phyloP scores from a whole-genome alignment of 2,113 vertebrate genomes.

The Pomatostomus ruficeps region DNA sequence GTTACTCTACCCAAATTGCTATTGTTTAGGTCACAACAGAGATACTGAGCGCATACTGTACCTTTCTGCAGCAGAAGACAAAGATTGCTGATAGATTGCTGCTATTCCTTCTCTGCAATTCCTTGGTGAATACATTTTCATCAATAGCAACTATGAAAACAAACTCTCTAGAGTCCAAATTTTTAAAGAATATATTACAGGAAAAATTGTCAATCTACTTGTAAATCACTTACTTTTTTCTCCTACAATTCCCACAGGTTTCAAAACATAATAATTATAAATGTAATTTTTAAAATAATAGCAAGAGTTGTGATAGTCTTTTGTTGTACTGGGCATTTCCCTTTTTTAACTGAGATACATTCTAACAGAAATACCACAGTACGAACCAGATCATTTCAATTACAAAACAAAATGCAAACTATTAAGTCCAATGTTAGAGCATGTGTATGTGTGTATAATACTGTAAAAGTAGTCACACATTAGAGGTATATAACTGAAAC shows the following conservation, averaged over 20 bases:
- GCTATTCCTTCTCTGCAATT: constrained; percentile 10
- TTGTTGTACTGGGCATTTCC: constrained; percentile 30
- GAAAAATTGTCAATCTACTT: background rate
- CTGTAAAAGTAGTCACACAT: constrained; percentile 57
- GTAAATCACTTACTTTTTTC: background rate
- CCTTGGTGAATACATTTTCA: background rate
- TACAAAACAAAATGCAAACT: constrained; percentile 18
- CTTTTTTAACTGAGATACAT: constrained; percentile 33
- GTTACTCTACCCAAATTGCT: background rate
- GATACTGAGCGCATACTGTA: background rate
- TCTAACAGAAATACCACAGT: constrained; percentile 49
- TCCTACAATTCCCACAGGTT: constrained; percentile 26
- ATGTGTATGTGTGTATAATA: constrained; percentile 50
- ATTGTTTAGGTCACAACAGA: background rate
- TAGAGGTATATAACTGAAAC: constrained; percentile 62
- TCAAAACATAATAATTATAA: constrained; percentile 16
- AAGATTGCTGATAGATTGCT: background rate
- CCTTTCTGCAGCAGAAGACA: constrained; percentile 14
- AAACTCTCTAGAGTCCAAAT: background rate
- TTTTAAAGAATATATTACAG: background rate
- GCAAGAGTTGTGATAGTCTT: constrained; percentile 20
- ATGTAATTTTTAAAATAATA: constrained; percentile 1
- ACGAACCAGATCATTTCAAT: background rate
- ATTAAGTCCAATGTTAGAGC: constrained; percentile 21
- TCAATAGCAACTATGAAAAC: background rate